phyloP scores from a whole-genome alignment of 2,113 vertebrate genomes.

The Bos taurus region DNA sequence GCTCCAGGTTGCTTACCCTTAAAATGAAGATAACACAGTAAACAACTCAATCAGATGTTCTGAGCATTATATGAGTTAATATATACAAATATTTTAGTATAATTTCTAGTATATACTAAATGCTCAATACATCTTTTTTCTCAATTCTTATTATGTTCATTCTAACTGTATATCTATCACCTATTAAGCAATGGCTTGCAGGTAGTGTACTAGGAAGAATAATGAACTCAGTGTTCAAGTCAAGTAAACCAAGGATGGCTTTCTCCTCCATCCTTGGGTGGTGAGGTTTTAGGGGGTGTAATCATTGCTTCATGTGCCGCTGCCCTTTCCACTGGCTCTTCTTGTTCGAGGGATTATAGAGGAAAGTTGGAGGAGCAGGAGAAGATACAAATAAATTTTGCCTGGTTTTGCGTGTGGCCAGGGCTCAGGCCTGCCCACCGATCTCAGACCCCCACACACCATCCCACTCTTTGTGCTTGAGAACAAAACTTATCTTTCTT shows the following conservation, averaged over 20 bases:
- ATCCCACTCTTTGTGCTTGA: not conserved
- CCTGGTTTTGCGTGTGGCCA: not conserved
- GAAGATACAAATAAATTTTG: not conserved
- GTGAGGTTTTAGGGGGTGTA: not conserved
- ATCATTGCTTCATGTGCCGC: not conserved
- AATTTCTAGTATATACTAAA: not conserved
- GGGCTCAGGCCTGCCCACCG: not conserved
- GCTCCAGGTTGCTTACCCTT: not conserved
- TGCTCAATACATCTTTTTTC: not conserved
- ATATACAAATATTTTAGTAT: not conserved
- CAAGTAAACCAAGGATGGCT: not conserved
- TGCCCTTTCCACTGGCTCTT: not conserved
- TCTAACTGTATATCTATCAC: not conserved
- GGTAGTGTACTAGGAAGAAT: not conserved
- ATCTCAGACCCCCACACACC: not conserved
- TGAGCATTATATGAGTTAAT: not conserved
- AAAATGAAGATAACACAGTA: not conserved
- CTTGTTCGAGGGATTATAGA: not conserved
- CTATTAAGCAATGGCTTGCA: not conserved
- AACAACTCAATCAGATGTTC: not conserved
- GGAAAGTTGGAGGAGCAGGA: not conserved
- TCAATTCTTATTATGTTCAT: not conserved
- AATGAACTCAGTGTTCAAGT: not conserved
- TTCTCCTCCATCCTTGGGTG: not conserved
- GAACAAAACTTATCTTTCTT: not conserved